Conservation (phyloP, 1,140 invertebrate genomes). For the Euura lappo region DNA sequence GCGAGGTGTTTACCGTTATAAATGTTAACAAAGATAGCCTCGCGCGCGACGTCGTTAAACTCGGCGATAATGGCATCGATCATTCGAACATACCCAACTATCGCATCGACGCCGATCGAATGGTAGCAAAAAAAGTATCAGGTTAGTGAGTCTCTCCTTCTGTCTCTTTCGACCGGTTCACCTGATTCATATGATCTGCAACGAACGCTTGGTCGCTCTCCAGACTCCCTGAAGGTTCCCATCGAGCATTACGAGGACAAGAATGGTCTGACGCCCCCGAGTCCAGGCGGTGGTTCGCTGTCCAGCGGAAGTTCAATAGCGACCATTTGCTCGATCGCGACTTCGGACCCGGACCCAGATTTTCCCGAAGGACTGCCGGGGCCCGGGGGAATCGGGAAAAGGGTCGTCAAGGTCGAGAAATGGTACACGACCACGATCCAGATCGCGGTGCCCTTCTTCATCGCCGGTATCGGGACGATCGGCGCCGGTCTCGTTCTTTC, state of each 20-base stretch:
- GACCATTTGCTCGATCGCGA: conserved; percentile 46
- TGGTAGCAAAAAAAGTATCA: conserved; percentile 45
- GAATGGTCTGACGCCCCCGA: conserved; percentile 20
- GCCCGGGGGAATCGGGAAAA: conserved; percentile 27
- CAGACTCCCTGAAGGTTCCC: conserved; percentile 41
- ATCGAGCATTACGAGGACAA: conserved; percentile 26
- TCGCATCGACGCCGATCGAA: conserved; percentile 35
- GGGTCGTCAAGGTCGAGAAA: conserved; percentile 67
- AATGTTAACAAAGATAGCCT: conserved; percentile 30
- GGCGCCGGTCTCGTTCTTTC: conserved; percentile 88
- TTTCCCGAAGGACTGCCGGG: conserved; percentile 14
- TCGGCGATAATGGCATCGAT: conserved; percentile 19
- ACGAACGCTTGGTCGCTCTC: conserved; percentile 11
- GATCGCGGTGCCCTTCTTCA: conserved; percentile 92
- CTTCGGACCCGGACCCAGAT: conserved; percentile 47
- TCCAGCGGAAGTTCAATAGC: conserved; percentile 54
- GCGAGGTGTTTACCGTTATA: conserved; percentile 19
- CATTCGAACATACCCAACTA: conserved; percentile 18
- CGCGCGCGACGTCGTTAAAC: conserved; percentile 25
- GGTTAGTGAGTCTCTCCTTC: conserved; percentile 29
- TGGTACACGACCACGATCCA: conserved; percentile 81
- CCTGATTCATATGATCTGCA: neutral
- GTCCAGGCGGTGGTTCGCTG: conserved; percentile 39
- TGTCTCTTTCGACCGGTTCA: neutral
- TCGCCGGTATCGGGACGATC: conserved; percentile 94